These are phyloP conservation scores for Gorilla gorilla DNA, from an alignment of 2,113 vertebrate genomes.

Conservation along the genomic window DNA sequence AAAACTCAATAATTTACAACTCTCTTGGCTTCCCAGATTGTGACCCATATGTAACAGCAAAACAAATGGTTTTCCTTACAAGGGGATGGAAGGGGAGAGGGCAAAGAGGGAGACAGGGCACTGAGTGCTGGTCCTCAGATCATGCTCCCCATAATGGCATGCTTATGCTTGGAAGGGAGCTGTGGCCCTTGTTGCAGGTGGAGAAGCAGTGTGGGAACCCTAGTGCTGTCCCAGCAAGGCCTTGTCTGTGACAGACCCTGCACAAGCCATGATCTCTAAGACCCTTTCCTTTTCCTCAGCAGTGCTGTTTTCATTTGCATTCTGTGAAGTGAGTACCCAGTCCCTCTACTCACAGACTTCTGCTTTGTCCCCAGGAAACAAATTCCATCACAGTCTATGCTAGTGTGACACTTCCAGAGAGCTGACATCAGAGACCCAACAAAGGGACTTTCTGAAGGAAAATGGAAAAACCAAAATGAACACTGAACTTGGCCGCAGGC, in stretches of 20 bases:
- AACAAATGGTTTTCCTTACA: background rate
- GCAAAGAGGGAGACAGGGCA: no score
- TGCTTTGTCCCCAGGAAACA: conserved; percentile 53
- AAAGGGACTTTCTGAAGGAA: conserved; percentile 26
- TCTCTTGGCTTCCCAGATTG: background rate
- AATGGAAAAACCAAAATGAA: background rate
- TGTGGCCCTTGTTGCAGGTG: no score
- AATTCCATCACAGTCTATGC: conserved; percentile 70
- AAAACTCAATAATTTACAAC: background rate
- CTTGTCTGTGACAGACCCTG: background rate
- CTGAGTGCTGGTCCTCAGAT: background rate
- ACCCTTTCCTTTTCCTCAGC: background rate
- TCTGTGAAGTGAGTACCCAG: background rate
- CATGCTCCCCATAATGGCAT: background rate
- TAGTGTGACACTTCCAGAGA: conserved; percentile 70
- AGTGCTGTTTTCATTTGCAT: background rate
- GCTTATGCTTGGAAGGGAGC: background rate
- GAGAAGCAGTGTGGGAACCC: background rate
- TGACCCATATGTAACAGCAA: background rate
- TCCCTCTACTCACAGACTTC: background rate
- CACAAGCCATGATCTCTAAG: background rate
- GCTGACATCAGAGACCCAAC: conserved; percentile 50
- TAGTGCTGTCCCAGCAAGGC: no score
- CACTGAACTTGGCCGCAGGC: background rate
- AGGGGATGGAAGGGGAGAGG: background rate